Base-by-base conservation (phyloP, 2,113 vertebrate genomes). In the Daphoenositta chrysoptera region DNA sequence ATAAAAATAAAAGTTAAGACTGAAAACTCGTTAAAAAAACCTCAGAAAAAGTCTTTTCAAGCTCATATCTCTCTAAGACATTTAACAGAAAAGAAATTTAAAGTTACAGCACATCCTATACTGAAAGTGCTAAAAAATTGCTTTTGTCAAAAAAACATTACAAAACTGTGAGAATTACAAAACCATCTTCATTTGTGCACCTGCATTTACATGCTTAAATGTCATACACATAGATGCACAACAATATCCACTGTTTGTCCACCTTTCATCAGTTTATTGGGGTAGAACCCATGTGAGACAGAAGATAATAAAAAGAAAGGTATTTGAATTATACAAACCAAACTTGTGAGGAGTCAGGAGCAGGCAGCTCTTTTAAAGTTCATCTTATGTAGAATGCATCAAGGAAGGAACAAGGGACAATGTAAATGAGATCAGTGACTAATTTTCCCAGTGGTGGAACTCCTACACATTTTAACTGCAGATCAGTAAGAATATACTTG, bases 401-500 rank as follows among this genome's bases (percentile, higher is more conserved):
- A 68, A 83, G 51, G 57, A 83, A 94, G 61, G 37, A 93, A 60
- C 57, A 64, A 90, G 86, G 89, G 92, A 93, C 83, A 92, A 88
- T 53, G 77, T 65, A 94, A 95, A 96, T 97, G 83, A 96, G 80
- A 93, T 72, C 56, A 5, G 30, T 95, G 96, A 96, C 73, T 96
- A 78, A 94, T 94, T 89, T 89, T 72, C 90, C 92, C 88, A 95
- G 51, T 75, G 69, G 81, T 86, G 45, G n/a, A 93, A 96, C 92
- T 95, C 96, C 94, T 80, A 95, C 93, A 60, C 64, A 31, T 37
- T 89, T 96, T 40, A 75, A 90, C 50, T 86, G 66, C 37, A 82
- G 83, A 96, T 95, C 57, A 86, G 50, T 68, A 79, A 83, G 71
- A 81, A 68, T 71, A 78, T 9, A 68, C 13, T 31, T 23, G 30